These are phyloP conservation scores for Recurvirostra avosetta DNA, from an alignment of 2,113 vertebrate species.

Conservation along the genomic window DNA sequence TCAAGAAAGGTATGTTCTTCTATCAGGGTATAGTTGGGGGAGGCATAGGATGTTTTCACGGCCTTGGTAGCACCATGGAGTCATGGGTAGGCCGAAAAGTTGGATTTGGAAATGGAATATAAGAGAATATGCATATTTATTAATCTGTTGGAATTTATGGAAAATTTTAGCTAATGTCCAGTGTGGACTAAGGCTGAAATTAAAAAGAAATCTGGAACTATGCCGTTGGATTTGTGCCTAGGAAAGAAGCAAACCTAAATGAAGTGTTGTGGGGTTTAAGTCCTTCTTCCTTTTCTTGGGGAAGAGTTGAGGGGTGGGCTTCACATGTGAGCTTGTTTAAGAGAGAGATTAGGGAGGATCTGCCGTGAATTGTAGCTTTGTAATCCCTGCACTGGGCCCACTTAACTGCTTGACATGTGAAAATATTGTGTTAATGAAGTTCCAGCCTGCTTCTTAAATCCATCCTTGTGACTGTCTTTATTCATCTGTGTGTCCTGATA, in stretches of 20 bases:
- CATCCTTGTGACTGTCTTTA: constrained; percentile 56
- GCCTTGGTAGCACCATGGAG: not conserved
- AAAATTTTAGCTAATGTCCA: not conserved
- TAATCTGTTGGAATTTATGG: not conserved
- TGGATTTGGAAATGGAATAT: not conserved
- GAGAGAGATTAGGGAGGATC: not conserved
- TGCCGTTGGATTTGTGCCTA: not conserved
- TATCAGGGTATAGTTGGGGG: not conserved
- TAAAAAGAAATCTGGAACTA: not conserved
- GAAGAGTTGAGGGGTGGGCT: not conserved
- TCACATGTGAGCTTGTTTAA: not conserved
- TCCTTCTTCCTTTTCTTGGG: not conserved
- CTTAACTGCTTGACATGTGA: constrained; percentile 47
- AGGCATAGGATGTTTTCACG: not conserved
- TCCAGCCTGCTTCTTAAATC: constrained; percentile 53
- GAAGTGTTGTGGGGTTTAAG: not conserved
- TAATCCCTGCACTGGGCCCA: not conserved
- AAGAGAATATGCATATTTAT: not conserved
- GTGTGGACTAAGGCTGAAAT: not conserved
- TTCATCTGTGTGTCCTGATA: constrained; percentile 41
- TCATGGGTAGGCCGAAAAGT: not conserved
- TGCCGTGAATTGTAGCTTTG: not conserved
- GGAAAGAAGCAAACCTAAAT: not conserved
- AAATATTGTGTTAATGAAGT: constrained; percentile 61
- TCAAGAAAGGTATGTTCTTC: not conserved